Evolutionary conservation across 2,888 invertebrate genomes (phyloP).

Genomic region (Amiota communis): DNA sequence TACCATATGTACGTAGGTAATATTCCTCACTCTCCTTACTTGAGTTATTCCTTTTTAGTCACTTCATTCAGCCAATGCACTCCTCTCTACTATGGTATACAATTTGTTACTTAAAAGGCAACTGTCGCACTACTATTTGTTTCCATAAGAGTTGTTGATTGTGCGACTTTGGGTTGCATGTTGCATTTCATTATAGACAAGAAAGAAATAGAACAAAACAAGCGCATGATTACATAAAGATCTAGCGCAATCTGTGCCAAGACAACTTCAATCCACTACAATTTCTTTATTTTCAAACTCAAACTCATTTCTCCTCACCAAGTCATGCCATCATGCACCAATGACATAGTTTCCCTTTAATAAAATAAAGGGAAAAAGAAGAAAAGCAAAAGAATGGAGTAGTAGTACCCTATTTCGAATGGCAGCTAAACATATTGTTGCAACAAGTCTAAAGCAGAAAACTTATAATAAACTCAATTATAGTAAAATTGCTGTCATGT

Average conservation of each 20-base stretch:
- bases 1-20: neutral
- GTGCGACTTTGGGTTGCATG: neutral
- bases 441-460: neutral
- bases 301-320: too few species aligned
- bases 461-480: constrained; percentile 23
- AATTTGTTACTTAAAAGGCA: too few species aligned
- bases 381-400: neutral
- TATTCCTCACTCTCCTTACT: neutral
- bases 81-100: too few species aligned
- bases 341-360: constrained; percentile 2
- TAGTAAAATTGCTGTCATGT: neutral
- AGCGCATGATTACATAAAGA: too few species aligned
- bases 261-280: too few species aligned
- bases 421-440: neutral
- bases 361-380: too few species aligned
- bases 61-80: too few species aligned
- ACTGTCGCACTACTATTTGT: constrained; percentile 5
- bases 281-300: too few species aligned
- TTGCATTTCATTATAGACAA: neutral
- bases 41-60: neutral
- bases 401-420: neutral
- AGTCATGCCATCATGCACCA: neutral
- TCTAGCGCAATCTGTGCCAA: too few species aligned
- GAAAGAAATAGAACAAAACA: neutral
- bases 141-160: neutral